These are phyloP conservation scores for Eulacestoma nigropectus DNA, from an alignment of 2,113 vertebrate species.

Conservation along the genomic window DNA sequence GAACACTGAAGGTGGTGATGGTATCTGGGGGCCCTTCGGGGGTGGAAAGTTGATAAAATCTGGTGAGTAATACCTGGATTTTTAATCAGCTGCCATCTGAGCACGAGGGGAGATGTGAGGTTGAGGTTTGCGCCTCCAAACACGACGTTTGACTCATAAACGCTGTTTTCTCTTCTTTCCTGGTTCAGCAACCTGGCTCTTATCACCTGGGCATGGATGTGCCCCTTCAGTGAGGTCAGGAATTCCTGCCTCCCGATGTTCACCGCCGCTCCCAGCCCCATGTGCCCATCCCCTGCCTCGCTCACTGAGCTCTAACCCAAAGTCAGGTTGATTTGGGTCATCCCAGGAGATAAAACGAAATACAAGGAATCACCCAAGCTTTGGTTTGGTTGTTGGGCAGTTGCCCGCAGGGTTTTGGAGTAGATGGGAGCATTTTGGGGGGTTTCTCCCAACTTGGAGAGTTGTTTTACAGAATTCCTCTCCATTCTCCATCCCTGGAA, in stretches of 20 bases:
- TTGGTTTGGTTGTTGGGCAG: background rate
- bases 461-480: background rate
- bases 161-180: background rate
- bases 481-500: background rate
- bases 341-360: background rate
- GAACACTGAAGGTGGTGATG: background rate
- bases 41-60: background rate
- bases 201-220: background rate
- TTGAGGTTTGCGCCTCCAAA: background rate
- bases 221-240: background rate
- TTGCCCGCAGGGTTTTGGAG: fast-evolving
- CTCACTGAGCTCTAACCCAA: background rate
- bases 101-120: background rate
- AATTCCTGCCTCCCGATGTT: background rate
- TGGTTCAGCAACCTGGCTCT: background rate
- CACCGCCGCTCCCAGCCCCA: background rate
- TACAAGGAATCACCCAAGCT: background rate
- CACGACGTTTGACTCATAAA: background rate
- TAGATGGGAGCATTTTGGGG: background rate
- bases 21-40: background rate
- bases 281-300: fast-evolving
- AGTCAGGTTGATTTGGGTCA: background rate
- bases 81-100: background rate
- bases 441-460: no score
- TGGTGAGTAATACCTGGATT: background rate